Base-by-base conservation (phyloP, 2,113 vertebrate genomes). In the Plestiodon gilberti region DNA sequence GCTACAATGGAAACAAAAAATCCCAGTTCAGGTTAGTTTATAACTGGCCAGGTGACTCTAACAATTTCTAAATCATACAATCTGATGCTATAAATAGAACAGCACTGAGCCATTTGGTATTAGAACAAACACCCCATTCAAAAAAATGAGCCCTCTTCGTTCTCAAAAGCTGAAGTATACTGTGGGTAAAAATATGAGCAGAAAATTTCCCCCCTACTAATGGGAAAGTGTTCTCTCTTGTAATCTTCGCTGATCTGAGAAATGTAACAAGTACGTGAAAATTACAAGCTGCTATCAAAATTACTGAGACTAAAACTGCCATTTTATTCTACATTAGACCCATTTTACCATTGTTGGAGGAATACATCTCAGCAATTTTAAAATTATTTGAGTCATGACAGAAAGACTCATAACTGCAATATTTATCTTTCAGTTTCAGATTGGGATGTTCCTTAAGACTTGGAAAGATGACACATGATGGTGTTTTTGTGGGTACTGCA, bases 321-420 rank as follows among this genome's bases (percentile, higher is more conserved):
- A 71, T 96, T 97, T 97, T 96, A 95, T 89, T 90, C 92, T 95
- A 92, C 95, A 95, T 96, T 97, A 96, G 96, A 96, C 96, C 95
- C 95, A 97, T 96, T 97, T 96, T 96, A 96, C 96, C 95, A 94
- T 96, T 96, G 96, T 96, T 95, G 95, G 84, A 94, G 86, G 95
- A 96, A 95, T 95, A 96, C 90, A 96, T 95, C 94, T 95, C 94
- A 95, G 95, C 95, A 96, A 96, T 96, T 96, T 96, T 94, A 95
- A 96, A 97, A 97, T 97, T 96, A 96, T 96, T 96, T 96, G 93
- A 97, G 96, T 96, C 95, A 96, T 97, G 96, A 96, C 94, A 96
- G 94, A 95, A 95, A 96, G 94, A 94, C 95, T 96, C 95, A 95
- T 92, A 96, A 96, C 94, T 97, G 95, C 95, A 97, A 97, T 96